phyloP scores from a whole-genome alignment of 1,140 invertebrate genomes.

The Ephestia elutella region DNA sequence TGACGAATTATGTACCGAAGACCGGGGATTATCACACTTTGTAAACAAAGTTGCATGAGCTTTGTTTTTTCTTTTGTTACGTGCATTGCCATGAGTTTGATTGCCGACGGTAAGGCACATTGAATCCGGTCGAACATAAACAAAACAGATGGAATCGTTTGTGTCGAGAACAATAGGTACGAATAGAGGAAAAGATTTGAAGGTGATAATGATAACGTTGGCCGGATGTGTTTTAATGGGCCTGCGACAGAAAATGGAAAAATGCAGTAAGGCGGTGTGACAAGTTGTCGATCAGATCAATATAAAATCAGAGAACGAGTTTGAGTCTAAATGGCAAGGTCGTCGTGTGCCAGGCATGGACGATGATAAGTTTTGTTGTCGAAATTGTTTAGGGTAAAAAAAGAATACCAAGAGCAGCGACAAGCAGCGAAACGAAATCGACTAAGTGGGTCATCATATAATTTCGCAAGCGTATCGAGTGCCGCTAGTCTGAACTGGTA shows the following conservation, averaged over 20 bases:
- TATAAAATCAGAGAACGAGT: slow-evolving; percentile 11
- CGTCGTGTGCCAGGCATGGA: slow-evolving; percentile 13
- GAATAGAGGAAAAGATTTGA: too few species aligned
- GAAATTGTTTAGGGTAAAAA: slow-evolving; percentile 49
- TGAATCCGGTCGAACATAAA: too few species aligned
- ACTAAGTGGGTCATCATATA: slow-evolving; percentile 71
- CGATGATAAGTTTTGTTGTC: background rate
- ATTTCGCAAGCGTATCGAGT: slow-evolving; percentile 73
- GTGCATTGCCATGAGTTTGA: slow-evolving; percentile 1
- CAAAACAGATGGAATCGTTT: too few species aligned
- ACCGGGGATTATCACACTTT: slow-evolving; percentile 60
- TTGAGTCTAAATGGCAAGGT: slow-evolving; percentile 19
- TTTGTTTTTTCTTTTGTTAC: slow-evolving; percentile 38
- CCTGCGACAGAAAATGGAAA: background rate
- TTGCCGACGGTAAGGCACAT: too few species aligned
- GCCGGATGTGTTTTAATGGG: slow-evolving; percentile 5
- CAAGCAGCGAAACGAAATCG: slow-evolving; percentile 66
- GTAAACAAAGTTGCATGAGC: slow-evolving; percentile 68
- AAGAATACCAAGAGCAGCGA: slow-evolving; percentile 41
- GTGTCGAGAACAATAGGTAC: too few species aligned
- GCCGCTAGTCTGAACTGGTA: slow-evolving; percentile 70
- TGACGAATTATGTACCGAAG: slow-evolving; percentile 18
- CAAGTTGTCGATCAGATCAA: slow-evolving; percentile 10
- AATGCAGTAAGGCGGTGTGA: background rate
- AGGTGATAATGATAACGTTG: background rate